These are phyloP conservation scores for Chrysochloris asiatica DNA, from an alignment of 2,113 vertebrate genomes.

Conservation along the genomic window DNA sequence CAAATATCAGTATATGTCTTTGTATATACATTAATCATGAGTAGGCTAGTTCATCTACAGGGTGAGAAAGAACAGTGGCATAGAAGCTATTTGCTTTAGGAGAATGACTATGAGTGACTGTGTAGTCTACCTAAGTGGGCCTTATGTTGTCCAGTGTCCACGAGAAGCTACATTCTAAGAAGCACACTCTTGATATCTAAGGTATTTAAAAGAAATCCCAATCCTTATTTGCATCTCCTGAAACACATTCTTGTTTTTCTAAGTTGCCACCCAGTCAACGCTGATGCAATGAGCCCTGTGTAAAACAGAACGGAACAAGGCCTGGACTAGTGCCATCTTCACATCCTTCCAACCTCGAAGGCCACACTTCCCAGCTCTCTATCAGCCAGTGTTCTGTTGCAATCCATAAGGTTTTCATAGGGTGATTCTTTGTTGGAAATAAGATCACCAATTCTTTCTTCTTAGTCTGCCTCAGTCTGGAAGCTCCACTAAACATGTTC, in stretches of 20 bases:
- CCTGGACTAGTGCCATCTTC: background rate
- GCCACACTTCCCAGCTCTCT: background rate
- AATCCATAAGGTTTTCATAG: background rate
- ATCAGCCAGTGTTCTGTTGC: background rate
- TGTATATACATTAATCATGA: no score
- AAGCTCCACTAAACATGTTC: background rate
- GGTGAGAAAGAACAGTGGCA: background rate
- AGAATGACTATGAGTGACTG: background rate
- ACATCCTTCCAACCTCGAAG: background rate
- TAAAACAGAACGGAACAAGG: background rate
- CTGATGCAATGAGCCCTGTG: background rate
- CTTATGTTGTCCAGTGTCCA: background rate
- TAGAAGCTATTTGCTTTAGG: no score
- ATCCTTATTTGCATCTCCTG: background rate
- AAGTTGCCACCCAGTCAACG: no score
- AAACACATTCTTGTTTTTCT: no score
- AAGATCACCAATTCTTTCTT: background rate
- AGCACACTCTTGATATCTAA: background rate
- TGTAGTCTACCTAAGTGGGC: background rate
- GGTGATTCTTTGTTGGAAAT: background rate
- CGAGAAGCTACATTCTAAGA: background rate
- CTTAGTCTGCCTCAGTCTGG: background rate
- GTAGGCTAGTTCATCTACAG: no score
- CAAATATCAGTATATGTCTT: background rate
- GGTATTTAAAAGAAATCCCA: background rate